Conservation (phyloP, 2,888 invertebrate genomes). For the Coelogynopora nodosa region DNA sequence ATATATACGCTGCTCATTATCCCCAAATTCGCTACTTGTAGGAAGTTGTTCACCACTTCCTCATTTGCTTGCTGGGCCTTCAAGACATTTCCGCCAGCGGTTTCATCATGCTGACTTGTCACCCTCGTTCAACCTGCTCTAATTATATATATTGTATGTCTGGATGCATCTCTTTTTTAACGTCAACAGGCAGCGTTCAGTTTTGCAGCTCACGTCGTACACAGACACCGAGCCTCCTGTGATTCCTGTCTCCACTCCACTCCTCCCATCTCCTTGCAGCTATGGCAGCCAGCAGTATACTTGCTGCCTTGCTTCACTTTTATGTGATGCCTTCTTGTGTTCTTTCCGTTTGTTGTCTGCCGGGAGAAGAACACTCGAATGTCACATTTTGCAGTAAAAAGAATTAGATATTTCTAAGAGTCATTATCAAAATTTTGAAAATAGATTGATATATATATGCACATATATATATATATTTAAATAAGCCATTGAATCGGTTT, state of each 20-base stretch:
- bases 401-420: too few species aligned
- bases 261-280: too few species aligned
- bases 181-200: background rate
- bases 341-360: background rate
- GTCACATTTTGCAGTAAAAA: too few species aligned
- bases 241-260: too few species aligned
- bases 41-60: background rate
- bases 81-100: background rate
- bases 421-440: too few species aligned
- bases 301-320: background rate
- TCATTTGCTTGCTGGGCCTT: background rate
- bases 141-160: too few species aligned
- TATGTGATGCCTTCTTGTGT: background rate
- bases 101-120: background rate
- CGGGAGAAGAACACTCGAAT: background rate
- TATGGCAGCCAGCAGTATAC: too few species aligned
- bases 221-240: too few species aligned
- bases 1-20: background rate
- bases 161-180: background rate
- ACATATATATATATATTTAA: too few species aligned
- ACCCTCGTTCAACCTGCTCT: background rate
- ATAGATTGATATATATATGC: too few species aligned
- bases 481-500: too few species aligned
- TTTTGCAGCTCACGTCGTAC: too few species aligned
- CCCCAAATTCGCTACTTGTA: background rate